phyloP scores from a whole-genome alignment of 2,888 invertebrate species.

The Tipula vernalis region DNA sequence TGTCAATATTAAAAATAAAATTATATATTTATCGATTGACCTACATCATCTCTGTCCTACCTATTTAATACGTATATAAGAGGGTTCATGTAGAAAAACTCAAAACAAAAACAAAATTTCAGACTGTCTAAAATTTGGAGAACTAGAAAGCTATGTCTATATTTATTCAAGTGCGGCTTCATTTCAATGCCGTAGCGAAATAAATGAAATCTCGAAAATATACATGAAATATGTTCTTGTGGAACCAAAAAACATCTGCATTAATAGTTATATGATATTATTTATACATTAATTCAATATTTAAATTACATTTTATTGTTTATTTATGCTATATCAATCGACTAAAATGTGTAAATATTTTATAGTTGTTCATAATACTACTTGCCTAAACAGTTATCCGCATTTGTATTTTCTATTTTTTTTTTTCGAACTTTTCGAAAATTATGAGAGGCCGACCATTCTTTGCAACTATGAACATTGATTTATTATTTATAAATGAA shows the following conservation, averaged over 20 bases:
- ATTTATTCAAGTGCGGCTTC: not conserved
- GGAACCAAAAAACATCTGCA: not conserved
- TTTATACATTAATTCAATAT: not conserved
- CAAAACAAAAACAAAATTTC: not conserved
- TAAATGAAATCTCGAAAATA: not conserved
- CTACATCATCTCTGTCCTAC: not conserved
- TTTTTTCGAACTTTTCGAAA: not conserved
- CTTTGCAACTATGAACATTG: not conserved
- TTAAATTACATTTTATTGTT: not conserved
- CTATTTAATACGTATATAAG: not conserved
- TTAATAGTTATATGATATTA: not conserved
- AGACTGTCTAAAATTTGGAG: not conserved
- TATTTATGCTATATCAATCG: not conserved
- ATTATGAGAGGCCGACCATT: not conserved
- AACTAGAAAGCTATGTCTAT: not conserved
- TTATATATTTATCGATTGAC: not conserved
- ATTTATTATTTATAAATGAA: not conserved
- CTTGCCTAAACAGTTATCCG: not conserved
- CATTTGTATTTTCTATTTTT: not conserved
- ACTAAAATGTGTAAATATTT: not conserved
- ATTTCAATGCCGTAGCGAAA: not conserved
- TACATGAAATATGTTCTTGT: not conserved
- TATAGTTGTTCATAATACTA: not conserved
- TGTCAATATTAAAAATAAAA: conserved; percentile 4
- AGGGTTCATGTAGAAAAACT: not conserved